phyloP scores from a whole-genome alignment of 2,797 vertebrate species.

The Poeciliopsis presidionis region DNA sequence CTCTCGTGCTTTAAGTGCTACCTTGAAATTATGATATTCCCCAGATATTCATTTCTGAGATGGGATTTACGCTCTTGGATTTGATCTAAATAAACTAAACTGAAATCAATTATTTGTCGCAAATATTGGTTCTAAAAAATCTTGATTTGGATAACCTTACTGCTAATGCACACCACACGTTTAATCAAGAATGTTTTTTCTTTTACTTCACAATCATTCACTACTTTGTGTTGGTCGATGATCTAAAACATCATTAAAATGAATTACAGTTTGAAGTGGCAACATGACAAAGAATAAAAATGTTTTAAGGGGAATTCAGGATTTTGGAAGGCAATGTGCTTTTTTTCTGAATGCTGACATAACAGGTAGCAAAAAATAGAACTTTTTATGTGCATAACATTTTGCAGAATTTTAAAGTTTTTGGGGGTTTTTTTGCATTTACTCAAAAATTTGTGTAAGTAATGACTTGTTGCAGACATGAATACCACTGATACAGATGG shows the following conservation, averaged over 20 bases:
- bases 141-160: not conserved
- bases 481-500: slow-evolving; percentile 58
- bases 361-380: not conserved
- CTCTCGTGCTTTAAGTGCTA: no score
- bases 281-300: not conserved
- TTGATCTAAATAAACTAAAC: not conserved
- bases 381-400: not conserved
- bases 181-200: not conserved
- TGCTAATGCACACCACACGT: not conserved
- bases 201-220: not conserved
- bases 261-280: not conserved
- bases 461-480: slow-evolving; percentile 31
- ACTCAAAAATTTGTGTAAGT: slow-evolving; percentile 11
- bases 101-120: not conserved
- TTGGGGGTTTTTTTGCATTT: not conserved
- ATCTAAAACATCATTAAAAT: not conserved
- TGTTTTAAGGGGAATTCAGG: not conserved
- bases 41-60: no score
- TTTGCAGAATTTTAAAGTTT: not conserved
- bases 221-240: not conserved
- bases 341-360: not conserved
- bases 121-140: not conserved
- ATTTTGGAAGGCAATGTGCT: not conserved
- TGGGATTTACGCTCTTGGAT: not conserved
- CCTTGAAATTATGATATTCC: no score